These are phyloP conservation scores for Odontophorus gujanensis DNA, from an alignment of 2,113 vertebrate genomes.

Conservation along the genomic window DNA sequence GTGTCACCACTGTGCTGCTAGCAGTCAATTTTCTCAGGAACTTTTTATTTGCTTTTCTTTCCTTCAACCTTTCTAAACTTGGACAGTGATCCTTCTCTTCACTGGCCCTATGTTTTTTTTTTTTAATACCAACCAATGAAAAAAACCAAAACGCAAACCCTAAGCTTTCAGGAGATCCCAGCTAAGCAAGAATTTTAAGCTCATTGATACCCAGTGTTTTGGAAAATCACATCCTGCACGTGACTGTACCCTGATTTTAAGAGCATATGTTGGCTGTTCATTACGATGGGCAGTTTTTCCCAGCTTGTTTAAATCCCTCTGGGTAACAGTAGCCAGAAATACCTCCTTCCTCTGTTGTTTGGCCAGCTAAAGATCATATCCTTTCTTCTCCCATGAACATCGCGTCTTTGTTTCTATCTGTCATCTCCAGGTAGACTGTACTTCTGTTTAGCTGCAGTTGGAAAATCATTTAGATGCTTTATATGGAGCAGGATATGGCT, in stretches of 20 bases:
- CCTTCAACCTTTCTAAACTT: not conserved
- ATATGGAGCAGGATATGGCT: constrained; percentile 55
- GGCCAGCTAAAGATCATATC: constrained; percentile 52
- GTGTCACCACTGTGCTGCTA: not conserved
- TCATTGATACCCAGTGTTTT: constrained; percentile 4
- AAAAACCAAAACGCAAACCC: not conserved
- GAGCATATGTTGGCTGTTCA: constrained; percentile 44
- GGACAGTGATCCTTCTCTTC: not conserved
- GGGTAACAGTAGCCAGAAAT: constrained; percentile 68
- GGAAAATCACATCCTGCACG: not conserved
- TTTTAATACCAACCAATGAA: not conserved
- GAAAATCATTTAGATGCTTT: constrained; percentile 62
- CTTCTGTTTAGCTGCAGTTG: constrained; percentile 61
- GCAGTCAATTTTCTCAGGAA: not conserved
- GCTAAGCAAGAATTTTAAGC: not conserved
- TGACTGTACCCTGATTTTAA: constrained; percentile 47
- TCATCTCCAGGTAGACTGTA: constrained; percentile 58
- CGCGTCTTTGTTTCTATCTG: constrained; percentile 37
- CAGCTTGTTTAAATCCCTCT: constrained; percentile 35
- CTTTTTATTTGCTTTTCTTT: not conserved
- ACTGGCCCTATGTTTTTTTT: fast-evolving
- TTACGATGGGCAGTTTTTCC: constrained; percentile 16
- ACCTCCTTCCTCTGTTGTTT: constrained; percentile 57
- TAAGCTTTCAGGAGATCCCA: not conserved
- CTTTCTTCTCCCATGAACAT: constrained; percentile 23